Evolutionary conservation across 2,797 vertebrate species (phyloP), one percentile per base, ranked within the genome.

Genomic region (Bradypodion ventrale): DNA sequence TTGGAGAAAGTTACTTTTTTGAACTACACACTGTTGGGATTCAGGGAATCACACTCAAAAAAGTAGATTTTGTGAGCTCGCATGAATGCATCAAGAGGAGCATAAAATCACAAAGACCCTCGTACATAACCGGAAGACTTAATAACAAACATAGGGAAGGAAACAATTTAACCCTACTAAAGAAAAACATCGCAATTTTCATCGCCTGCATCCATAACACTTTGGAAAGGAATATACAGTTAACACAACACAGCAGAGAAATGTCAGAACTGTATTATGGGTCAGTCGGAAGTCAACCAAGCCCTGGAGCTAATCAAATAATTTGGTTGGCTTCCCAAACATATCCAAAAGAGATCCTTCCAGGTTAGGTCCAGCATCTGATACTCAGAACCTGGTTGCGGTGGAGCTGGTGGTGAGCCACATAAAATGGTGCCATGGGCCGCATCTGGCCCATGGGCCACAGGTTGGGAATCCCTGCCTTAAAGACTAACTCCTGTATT

Each of bases 341-440:
- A 23, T 32, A 2, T 4, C n/a, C 12, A 5, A 29, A 37, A 37
- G 2, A 10, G 2, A 5, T 1, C 56, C 2, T 16, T 60, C 2
- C 6, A 0, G 25, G 52, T 62, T 16, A 32, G 15, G 4, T 27
- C 6, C 29, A 21, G 44, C 8, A 15, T 29, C 32, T 23, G 9
- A 3, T 49, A 44, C 25, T 35, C 8, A 8, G 3, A 80, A 65
- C 4, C 40, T 49, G 27, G 49, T 32, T 79, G 44, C 63, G 3
- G 44, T 63, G 35, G 44, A 79, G 52, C 10, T 42, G 42, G n/a
- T n/a, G n/a, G n/a, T n/a, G n/a, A n/a, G n/a, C n/a, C n/a, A n/a
- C n/a, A n/a, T n/a, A n/a, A n/a, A n/a, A n/a, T n/a, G n/a, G n/a
- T n/a, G n/a, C n/a, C n/a, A n/a, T n/a, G n/a, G n/a, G n/a, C n/a